A percentile compares a stretch with the other conserved stretches of the same genome.
Evolutionary conservation across 2,113 vertebrate species (phyloP).

Genomic region (Neolamprologus ventralis): DNA sequence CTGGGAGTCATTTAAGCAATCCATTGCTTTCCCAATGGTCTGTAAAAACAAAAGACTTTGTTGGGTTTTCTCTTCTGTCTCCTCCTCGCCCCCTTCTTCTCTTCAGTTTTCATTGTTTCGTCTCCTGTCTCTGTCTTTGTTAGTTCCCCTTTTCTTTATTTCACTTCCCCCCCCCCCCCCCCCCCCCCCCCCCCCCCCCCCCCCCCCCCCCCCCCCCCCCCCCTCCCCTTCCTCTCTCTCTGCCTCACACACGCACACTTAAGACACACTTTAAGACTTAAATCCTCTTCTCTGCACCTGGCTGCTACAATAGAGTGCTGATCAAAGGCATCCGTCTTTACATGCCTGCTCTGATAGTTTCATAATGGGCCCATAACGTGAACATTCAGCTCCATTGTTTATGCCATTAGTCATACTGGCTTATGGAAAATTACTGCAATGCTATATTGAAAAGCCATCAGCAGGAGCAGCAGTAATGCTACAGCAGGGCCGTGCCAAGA

Average conservation of each 20-base stretch:
- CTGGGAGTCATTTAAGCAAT: conserved; percentile 22
- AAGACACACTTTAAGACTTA: conserved; percentile 7
- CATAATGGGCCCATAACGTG: conserved; percentile 55
- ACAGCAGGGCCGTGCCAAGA: conserved; percentile 21
- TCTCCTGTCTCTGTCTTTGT: neutral
- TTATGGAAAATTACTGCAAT: conserved; percentile 50
- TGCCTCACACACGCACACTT: neutral
- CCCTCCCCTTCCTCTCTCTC: neutral
- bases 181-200: neutral
- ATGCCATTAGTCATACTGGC: conserved; percentile 55
- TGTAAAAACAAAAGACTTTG: conserved; percentile 20
- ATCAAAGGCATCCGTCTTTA: conserved; percentile 55
- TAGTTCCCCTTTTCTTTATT: neutral
- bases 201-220: neutral
- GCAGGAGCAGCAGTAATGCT: neutral
- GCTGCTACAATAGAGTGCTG: conserved; percentile 23
- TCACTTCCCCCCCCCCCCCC: neutral
- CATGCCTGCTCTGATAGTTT: conserved; percentile 33
- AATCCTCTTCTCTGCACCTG: conserved; percentile 27
- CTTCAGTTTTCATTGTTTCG: neutral
- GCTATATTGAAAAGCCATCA: conserved; percentile 54
- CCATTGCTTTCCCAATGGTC: conserved; percentile 19
- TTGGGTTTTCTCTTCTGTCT: neutral
- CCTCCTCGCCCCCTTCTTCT: neutral
- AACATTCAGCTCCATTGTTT: conserved; percentile 56